These are phyloP conservation scores for Valencia hispanica DNA, from an alignment of 2,797 vertebrate species.

Conservation along the genomic window DNA sequence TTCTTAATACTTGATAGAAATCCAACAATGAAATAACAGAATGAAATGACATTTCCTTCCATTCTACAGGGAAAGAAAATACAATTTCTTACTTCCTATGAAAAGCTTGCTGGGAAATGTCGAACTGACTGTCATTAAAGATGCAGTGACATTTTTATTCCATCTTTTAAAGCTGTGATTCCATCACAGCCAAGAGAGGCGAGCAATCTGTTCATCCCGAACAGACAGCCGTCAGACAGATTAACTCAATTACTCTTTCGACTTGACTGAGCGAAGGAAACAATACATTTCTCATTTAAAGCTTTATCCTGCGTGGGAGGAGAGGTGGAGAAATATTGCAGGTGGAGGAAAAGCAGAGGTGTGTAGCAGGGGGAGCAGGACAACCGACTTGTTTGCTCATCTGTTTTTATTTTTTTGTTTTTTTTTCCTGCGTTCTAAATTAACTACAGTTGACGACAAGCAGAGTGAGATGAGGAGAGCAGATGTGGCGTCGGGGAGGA, in stretches of 20 bases:
- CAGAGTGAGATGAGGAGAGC: slow-evolving; percentile 23
- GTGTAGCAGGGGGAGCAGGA: slow-evolving; percentile 27
- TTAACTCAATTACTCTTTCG: slow-evolving; percentile 79
- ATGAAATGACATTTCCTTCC: slow-evolving; percentile 53
- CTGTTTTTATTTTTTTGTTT: slow-evolving; percentile 37
- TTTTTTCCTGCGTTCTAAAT: slow-evolving; percentile 35
- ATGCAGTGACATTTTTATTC: slow-evolving; percentile 75
- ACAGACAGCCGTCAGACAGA: slow-evolving; percentile 68
- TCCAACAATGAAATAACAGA: slow-evolving; percentile 29
- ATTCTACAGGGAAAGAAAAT: slow-evolving; percentile 20
- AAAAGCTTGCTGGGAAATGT: slow-evolving; percentile 73
- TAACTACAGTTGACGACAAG: slow-evolving; percentile 41
- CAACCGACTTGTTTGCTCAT: slow-evolving; percentile 64
- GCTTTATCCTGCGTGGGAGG: slow-evolving; percentile 64
- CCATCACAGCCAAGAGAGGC: slow-evolving; percentile 63
- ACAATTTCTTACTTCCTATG: slow-evolving; percentile 37
- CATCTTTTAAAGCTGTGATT: slow-evolving; percentile 67
- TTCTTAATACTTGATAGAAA: slow-evolving; percentile 41
- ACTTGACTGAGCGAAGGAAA: slow-evolving; percentile 76
- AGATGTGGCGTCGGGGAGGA: slow-evolving; percentile 37
- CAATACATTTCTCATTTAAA: slow-evolving; percentile 74
- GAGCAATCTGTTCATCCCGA: slow-evolving; percentile 62
- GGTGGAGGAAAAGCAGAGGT: slow-evolving; percentile 47
- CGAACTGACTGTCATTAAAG: slow-evolving; percentile 74
- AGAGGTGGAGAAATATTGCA: slow-evolving; percentile 59